Conservation (phyloP, 1,140 invertebrate genomes). For the Drosophila sucinea region DNA sequence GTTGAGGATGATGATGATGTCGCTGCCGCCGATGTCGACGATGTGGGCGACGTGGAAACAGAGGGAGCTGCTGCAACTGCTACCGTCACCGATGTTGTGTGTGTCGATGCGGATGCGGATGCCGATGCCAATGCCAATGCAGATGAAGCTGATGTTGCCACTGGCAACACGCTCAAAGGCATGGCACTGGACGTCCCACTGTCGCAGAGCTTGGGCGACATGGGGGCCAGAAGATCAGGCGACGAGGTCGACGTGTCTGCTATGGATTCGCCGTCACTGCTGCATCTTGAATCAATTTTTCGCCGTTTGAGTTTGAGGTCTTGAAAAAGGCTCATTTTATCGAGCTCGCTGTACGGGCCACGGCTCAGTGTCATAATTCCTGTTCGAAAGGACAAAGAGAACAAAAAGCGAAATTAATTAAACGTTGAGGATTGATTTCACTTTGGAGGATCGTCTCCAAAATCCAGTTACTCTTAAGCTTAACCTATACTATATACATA, state of each 20-base stretch:
- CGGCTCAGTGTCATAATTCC: constrained; percentile 99
- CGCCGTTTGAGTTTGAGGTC: constrained; percentile 98
- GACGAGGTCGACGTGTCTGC: constrained; percentile 95
- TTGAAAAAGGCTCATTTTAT: constrained; percentile 99
- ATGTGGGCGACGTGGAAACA: constrained; percentile 47
- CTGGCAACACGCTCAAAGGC: constrained; percentile 70
- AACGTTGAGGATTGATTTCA: background rate
- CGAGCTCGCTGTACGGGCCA: constrained; percentile 95
- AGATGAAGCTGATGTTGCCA: constrained; percentile 29
- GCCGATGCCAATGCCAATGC: constrained; percentile 40
- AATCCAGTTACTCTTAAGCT: too few species aligned
- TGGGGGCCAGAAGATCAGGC: constrained; percentile 90
- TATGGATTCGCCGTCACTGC: constrained; percentile 96
- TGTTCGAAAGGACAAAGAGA: constrained; percentile 81
- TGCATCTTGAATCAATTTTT: constrained; percentile 97
- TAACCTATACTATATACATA: too few species aligned
- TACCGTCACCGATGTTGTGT: constrained; percentile 46
- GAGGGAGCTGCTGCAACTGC: constrained; percentile 38
- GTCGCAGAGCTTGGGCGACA: constrained; percentile 88
- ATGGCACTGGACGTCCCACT: constrained; percentile 81
- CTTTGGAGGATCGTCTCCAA: background rate
- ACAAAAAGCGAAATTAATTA: constrained; percentile 39
- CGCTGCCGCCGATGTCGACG: constrained; percentile 49
- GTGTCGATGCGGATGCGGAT: constrained; percentile 39
- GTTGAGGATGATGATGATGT: constrained; percentile 24